Evolutionary conservation across 2,113 vertebrate species (phyloP).

Genomic region (Gobiocypris rarus): DNA sequence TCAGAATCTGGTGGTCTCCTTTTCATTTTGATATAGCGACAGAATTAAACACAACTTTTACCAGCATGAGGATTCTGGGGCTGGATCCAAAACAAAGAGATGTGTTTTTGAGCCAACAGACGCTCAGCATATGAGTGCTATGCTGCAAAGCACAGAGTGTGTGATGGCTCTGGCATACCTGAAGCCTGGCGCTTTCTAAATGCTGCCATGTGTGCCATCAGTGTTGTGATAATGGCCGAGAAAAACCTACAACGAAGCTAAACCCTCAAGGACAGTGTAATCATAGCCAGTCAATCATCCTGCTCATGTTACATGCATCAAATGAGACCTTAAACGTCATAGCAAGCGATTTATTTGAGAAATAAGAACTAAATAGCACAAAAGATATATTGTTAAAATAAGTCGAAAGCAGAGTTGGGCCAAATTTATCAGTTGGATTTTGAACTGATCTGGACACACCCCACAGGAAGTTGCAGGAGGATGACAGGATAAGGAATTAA

Average conservation of each 20-base stretch:
- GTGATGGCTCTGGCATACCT: slow-evolving; percentile 51
- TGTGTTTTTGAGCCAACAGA: slow-evolving; percentile 55
- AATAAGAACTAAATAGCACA: not conserved
- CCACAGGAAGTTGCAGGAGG: not conserved
- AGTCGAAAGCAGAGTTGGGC: not conserved
- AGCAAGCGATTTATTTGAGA: not conserved
- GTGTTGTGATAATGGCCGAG: slow-evolving; percentile 42
- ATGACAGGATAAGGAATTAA: not conserved
- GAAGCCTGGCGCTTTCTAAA: slow-evolving; percentile 49
- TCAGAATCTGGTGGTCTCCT: slow-evolving; percentile 84
- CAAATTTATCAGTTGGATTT: not conserved
- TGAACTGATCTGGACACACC: not conserved
- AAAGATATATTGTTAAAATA: not conserved
- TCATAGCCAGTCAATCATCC: slow-evolving; percentile 37
- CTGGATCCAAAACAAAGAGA: slow-evolving; percentile 67
- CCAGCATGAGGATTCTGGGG: slow-evolving; percentile 69
- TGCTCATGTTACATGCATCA: slow-evolving; percentile 26
- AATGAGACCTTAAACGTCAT: not conserved
- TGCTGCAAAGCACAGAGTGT: slow-evolving; percentile 37
- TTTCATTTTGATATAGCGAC: slow-evolving; percentile 80
- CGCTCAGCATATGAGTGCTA: slow-evolving; percentile 56
- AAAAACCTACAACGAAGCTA: slow-evolving; percentile 35
- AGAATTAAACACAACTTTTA: slow-evolving; percentile 83
- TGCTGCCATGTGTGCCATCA: slow-evolving; percentile 48
- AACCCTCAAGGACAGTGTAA: slow-evolving; percentile 41